Base-by-base conservation (phyloP, 2,113 vertebrate genomes). In the Cyrtonyx montezumae region DNA sequence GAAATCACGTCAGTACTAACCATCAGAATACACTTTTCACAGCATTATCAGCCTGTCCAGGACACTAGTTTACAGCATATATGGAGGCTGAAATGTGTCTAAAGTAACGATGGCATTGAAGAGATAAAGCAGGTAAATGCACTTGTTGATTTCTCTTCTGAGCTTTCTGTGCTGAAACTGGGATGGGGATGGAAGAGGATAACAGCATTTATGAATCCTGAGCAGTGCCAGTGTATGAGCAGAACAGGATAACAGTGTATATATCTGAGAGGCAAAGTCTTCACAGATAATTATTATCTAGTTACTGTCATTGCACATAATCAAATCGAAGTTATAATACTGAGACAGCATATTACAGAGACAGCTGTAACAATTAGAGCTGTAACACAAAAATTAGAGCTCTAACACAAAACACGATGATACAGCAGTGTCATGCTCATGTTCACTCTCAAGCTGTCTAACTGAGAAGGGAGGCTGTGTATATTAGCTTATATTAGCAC, bases 401-500 rank as follows among this genome's bases (percentile, higher is more conserved):
- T 93, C 87, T 59, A 79, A 51, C 61, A 82, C 79, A 85, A 82
- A 90, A 63, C 4, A 10, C 46, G 22, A 22, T 12, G 32, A 93
- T 85, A 65, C 3, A 59, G 94, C 79, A 89, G 45, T 78, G 87
- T 69, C 88, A 65, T 8, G 43, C 93, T 84, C 88, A 67, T 94
- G 84, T 81, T 96, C 69, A 23, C 84, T 89, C 67, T 76, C 92
- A 70, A 91, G 92, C 86, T 86, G 73, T 74, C 94, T 91, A 48
- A 34, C 90, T 77, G 93, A 93, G 87, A 79, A 62, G 55, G 42
- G 79, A 84, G 89, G 76, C 67, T 75, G 87, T 89, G 79, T 94
- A 69, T 78, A 92, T 88, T 94, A 93, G 95, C 93, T 88, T 88
- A 65, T 90, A 95, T 95, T 96, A 96, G 90, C 68, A 88, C 77